Base-by-base conservation (phyloP, 2,113 vertebrate species). In the Platysternon megacephalum region DNA sequence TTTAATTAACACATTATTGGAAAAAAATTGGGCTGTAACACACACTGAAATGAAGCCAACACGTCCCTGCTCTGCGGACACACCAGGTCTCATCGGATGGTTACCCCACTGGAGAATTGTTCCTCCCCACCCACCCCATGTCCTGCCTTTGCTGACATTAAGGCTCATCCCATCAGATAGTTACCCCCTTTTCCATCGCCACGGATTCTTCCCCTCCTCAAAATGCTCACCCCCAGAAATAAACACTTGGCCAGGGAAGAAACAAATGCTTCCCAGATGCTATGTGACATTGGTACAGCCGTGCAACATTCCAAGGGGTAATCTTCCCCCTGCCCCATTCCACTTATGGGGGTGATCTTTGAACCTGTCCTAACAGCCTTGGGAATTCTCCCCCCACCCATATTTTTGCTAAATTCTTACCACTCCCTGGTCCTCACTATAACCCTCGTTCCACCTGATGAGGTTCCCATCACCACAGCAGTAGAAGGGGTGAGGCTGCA, bases 1-100 rank as follows among this genome's bases (percentile, higher is more conserved):
- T 98, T 98, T 98, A 98, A 98, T 98, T 98, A 98, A 98, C 97
- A 98, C 98, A 94, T 98, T 98, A 98, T 97, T 97, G 98, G 86
- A 87, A 96, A 97, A 95, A 96, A 97, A 97, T 93, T 5, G 44
- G 96, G 86, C 97, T 96, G 97, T 96, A 98, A 96, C 84, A 95
- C 95, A 95, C 84, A 97, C 94, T 97, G 95, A 97, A 98, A 97
- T 26, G 65, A 97, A 98, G 96, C 93, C 97, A 97, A 96, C 89
- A 95, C 52, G 91, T 94, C 89, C 94, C 91, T 94, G 87, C 90
- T 97, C 90, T 97, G 97, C 96, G 93, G 87, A 95, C 82, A 79
- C 55, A 95, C 91, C 29, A 2, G 2, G 86, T 86, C 86, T 84
- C 81, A 89, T 82, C 51, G 92, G 94, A 89, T 86, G 88, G 87